phyloP scores from a whole-genome alignment of 2,888 invertebrate species.

The Eristalis pertinax region DNA sequence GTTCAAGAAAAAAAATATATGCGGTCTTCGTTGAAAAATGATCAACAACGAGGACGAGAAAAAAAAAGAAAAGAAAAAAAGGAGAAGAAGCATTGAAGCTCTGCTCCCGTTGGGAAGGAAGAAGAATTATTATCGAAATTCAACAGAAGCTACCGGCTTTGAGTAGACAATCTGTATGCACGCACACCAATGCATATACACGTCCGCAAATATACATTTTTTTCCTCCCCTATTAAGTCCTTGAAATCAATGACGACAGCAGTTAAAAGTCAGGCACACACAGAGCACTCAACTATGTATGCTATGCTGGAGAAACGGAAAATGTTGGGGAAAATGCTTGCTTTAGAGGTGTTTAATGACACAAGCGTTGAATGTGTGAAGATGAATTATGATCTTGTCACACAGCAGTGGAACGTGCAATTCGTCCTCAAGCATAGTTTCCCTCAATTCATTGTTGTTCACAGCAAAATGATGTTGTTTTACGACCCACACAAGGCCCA shows the following conservation, averaged over 20 bases:
- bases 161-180: slow-evolving; percentile 29
- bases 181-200: not conserved
- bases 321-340: not conserved
- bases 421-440: not conserved
- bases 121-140: slow-evolving; percentile 5
- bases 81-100: not conserved
- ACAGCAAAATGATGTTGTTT: not conserved
- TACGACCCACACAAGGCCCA: not conserved
- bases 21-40: not conserved
- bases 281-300: not conserved
- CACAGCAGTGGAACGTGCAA: not conserved
- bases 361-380: not conserved
- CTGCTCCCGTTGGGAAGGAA: not conserved
- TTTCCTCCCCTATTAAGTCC: slow-evolving; percentile 18
- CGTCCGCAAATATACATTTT: slow-evolving; percentile 6
- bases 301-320: not conserved
- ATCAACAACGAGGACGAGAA: not conserved
- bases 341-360: not conserved
- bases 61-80: not conserved
- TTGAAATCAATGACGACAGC: slow-evolving; percentile 56
- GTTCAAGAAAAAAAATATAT: not conserved
- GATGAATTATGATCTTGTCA: not conserved
- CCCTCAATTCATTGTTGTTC: not conserved
- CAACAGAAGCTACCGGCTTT: slow-evolving; percentile 44
- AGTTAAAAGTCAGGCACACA: slow-evolving; percentile 22